Evolutionary conservation across 1,140 invertebrate species (phyloP).

Genomic region (Eurosta solidaginis): DNA sequence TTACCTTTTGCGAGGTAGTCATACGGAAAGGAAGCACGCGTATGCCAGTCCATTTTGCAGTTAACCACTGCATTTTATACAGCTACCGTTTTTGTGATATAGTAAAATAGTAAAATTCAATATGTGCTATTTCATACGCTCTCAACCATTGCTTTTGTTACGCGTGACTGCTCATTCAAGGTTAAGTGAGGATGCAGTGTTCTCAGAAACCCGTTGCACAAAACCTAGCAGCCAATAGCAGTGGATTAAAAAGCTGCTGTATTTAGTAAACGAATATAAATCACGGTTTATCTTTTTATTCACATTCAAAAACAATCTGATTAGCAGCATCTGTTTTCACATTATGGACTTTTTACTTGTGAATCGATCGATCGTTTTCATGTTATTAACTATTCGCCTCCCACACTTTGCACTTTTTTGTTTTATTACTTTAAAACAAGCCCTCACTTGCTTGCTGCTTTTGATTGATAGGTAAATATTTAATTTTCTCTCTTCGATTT

Average conservation of each 20-base stretch:
- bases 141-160: slow-evolving; percentile 17
- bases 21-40: slow-evolving; percentile 34
- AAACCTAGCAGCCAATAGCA: background rate
- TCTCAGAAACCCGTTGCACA: background rate
- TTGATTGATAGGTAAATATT: background rate
- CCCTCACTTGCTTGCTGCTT: background rate
- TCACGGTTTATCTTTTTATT: background rate
- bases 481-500: slow-evolving; percentile 9
- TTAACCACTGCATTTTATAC: slow-evolving; percentile 29
- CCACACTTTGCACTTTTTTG: background rate
- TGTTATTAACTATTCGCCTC: background rate
- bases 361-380: background rate
- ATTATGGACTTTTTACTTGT: background rate
- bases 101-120: background rate
- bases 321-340: background rate
- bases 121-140: background rate
- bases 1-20: slow-evolving; percentile 38
- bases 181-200: background rate
- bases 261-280: background rate
- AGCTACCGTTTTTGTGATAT: background rate
- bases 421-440: slow-evolving; percentile 24
- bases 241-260: too few species aligned
- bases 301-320: too few species aligned
- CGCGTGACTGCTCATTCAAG: background rate
- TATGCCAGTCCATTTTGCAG: slow-evolving; percentile 33